Percentiles rank a stretch among this genome's conserved stretches.
phyloP scores from a whole-genome alignment of 1,140 invertebrate species.

The Nixonia krombeini region DNA sequence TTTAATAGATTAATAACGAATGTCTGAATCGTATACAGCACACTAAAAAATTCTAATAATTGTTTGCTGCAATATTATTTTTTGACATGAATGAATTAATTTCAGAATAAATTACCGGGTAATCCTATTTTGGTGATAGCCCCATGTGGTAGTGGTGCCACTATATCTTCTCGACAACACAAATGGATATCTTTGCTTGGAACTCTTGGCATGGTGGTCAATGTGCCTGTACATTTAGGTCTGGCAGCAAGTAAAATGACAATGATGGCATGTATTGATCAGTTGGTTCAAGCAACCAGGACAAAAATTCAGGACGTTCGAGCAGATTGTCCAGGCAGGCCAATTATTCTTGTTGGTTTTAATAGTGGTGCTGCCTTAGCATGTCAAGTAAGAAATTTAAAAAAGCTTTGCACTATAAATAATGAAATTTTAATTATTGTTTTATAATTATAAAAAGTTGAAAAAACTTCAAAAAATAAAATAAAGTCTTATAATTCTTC shows the following conservation, averaged over 20 bases:
- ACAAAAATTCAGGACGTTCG: slow-evolving; percentile 81
- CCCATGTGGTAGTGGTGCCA: slow-evolving; percentile 71
- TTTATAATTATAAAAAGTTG: background rate
- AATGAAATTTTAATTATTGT: background rate
- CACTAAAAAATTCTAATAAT: too few relatives aligned
- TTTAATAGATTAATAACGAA: too few relatives aligned
- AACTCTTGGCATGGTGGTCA: slow-evolving; percentile 79
- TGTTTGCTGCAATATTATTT: too few relatives aligned
- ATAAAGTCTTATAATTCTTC: background rate
- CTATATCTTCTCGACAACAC: slow-evolving; percentile 74
- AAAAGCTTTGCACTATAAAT: slow-evolving; percentile 14
- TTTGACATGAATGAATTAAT: too few relatives aligned
- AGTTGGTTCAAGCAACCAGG: slow-evolving; percentile 78
- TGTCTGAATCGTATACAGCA: too few relatives aligned
- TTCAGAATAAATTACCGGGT: slow-evolving; percentile 79
- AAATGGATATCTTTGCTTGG: slow-evolving; percentile 81
- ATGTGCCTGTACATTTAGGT: slow-evolving; percentile 74
- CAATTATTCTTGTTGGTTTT: slow-evolving; percentile 84
- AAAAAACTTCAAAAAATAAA: background rate
- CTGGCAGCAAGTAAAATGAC: slow-evolving; percentile 68
- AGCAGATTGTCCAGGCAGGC: slow-evolving; percentile 77
- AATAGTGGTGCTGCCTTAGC: slow-evolving; percentile 83
- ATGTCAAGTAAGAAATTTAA: slow-evolving; percentile 71
- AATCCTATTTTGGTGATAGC: slow-evolving; percentile 81
- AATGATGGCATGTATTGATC: slow-evolving; percentile 77